Evolutionary conservation across 2,797 vertebrate genomes (phyloP), one percentile per base, ranked within the genome.

Genomic region (Sciurus vulgaris): DNA sequence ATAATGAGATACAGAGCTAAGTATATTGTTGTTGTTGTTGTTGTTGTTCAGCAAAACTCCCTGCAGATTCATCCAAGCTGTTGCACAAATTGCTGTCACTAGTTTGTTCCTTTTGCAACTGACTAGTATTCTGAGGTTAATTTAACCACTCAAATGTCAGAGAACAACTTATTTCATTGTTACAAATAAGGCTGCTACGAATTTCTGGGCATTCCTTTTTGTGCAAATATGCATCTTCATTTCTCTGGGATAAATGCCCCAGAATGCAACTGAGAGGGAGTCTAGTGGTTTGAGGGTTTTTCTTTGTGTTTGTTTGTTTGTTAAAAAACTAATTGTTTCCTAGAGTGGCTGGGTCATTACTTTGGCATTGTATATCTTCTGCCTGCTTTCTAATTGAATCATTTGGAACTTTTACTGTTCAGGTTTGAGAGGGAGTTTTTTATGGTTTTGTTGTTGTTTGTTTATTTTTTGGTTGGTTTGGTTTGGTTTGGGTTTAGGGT

Each of bases 131-230:
- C 67, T 20, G 4, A 47, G 22, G 63, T 63, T n/a, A 86, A 20
- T 86, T 51, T 83, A 93, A 47, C 77, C n/a, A 24, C n/a, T 87
- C 63, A 54, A 3, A 33, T 69, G 49, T 65, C 69, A 49, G 83
- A 94, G 49, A 72, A 84, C 65, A 84, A 44, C 61, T 51, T 56
- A 90, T 89, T 51, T 3, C 30, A 14, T 38, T 79, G 49, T 77
- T 89, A 76, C 54, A 74, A 74, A 89, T 76, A 77, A 86, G 86
- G 10, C 79, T 89, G 13, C 85, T 89, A 38, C 59, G 74, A 92
- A 89, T 33, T 35, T 65, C 26, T 35, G 33, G 9, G 1, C 5
- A 11, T 28, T 59, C 47, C 2, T 22, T 85, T 90, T 78, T 74
- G 41, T 79, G n/a, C 59, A 51, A 79, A 70, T 22, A 4, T 61